phyloP scores from a whole-genome alignment of 2,113 vertebrate species.

The Planiliza haematocheilus region DNA sequence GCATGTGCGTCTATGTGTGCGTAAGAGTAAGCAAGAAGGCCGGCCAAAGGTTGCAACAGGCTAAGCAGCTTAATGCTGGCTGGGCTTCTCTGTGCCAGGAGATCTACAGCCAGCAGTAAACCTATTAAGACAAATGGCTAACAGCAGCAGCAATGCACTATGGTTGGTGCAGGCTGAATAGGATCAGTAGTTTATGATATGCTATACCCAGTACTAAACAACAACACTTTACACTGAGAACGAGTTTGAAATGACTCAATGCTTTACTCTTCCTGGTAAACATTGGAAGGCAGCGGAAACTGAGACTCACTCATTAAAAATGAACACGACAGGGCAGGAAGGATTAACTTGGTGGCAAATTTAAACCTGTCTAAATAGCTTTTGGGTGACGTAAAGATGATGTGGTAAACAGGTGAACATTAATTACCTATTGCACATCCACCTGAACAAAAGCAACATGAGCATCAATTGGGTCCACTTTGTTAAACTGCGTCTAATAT shows the following conservation, averaged over 20 bases:
- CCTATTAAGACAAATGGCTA: slow-evolving; percentile 55
- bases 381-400: no score
- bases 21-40: slow-evolving; percentile 8
- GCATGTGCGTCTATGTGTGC: not conserved
- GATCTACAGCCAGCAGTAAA: slow-evolving; percentile 46
- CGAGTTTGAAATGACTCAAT: not conserved
- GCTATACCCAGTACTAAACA: not conserved
- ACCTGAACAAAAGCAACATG: no score
- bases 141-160: slow-evolving; percentile 19
- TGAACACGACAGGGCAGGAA: not conserved
- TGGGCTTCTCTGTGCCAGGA: slow-evolving; percentile 40
- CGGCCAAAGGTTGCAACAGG: slow-evolving; percentile 44
- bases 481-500: no score
- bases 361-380: no score
- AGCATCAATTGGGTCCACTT: no score
- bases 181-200: not conserved
- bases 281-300: no score
- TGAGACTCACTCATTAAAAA: not conserved
- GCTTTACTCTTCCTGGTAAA: not conserved
- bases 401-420: no score
- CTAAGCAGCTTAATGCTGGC: slow-evolving; percentile 64
- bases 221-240: not conserved
- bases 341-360: no score
- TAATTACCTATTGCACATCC: no score
- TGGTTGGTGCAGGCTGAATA: slow-evolving; percentile 15